Evolutionary conservation across 2,888 invertebrate species (phyloP), one percentile per base, ranked within the genome.

Genomic region (Allolobophora icterica): DNA sequence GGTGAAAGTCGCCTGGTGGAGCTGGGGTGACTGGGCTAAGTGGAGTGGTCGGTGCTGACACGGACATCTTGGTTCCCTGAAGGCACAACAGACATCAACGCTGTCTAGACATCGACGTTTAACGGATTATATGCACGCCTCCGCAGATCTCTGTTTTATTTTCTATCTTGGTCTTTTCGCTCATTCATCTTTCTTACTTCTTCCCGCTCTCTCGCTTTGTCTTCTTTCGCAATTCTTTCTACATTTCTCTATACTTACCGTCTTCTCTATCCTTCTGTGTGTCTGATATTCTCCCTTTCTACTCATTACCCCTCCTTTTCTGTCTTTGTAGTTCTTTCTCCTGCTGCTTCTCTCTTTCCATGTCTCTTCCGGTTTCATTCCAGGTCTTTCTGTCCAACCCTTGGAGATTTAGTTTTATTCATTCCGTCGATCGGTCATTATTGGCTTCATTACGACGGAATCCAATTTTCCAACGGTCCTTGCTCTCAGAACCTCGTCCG

Each of bases 21-120:
- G 34, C 34, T 5, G 91, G 91, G 11, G 84, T 35, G 21, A 38
- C 45, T 19, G 92, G 92, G 15, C 91, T 92, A 4, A 89, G 42
- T 17, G 92, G 92, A 19, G 91, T 89, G 34, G 92, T 92, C 35
- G 89, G 84, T 24, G 91, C 89, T 15, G 91, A 91, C 3, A 89
- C 40, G 33, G 92, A 90, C 92, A 92, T 90, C 89, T 91, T 92
- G 19, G 42, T 33, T 17, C 91, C 90, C 92, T 92, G 91, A 6
- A 45, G 33, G 21, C 19, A 52, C 45, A 38, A 87, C 87, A 71
- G 71, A 71, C 71, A 71, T n/a, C 30, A 6, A 71, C 0, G 8
- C 71, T 30, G 71, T n/a, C n/a, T n/a, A 30, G 71, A 71, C 71
- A 71, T 8, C n/a, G 52, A 52, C 21, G 24, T 52, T 52, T 30